Percentiles rank a stretch among this genome's conserved stretches.
Conservation (phyloP, 1,140 invertebrate genomes). For the Manduca sexta region DNA sequence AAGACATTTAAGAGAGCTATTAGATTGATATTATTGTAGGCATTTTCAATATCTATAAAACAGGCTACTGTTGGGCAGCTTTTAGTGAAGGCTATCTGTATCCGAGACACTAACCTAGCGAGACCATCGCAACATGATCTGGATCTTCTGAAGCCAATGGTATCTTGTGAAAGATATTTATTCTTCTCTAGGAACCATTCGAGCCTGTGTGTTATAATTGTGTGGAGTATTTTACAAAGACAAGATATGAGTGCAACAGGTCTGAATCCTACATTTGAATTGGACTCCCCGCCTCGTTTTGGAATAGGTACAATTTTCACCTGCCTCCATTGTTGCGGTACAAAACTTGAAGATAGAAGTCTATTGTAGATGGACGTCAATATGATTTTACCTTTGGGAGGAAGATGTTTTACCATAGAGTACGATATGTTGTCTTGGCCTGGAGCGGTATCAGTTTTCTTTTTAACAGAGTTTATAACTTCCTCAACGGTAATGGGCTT, state of each 20-base stretch:
- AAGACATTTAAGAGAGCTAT: not conserved
- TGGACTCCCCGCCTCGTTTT: conserved; percentile 6
- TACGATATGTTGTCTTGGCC: not conserved
- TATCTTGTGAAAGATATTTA: not conserved
- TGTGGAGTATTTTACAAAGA: conserved; percentile 8
- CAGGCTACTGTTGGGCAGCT: not conserved
- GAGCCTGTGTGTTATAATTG: conserved; percentile 9
- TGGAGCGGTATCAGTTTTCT: not conserved
- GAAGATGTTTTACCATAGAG: not conserved
- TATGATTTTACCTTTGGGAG: not conserved
- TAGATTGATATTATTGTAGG: conserved; percentile 3
- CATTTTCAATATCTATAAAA: conserved; percentile 7
- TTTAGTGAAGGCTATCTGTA: conserved; percentile 4
- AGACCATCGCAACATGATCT: not conserved
- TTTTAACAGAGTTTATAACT: not conserved
- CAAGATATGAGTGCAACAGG: conserved; percentile 38
- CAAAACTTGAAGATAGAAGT: not conserved
- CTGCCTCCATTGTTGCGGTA: not conserved
- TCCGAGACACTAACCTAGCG: not conserved
- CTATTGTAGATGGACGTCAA: not conserved
- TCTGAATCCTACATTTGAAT: conserved; percentile 13
- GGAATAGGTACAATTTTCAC: not conserved
- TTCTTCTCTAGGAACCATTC: conserved; percentile 17
- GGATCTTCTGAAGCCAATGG: not conserved
- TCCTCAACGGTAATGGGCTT: not conserved